Evolutionary conservation across 2,888 invertebrate genomes (phyloP), one percentile per base, ranked within the genome.

Genomic region (Parnassius orleans): DNA sequence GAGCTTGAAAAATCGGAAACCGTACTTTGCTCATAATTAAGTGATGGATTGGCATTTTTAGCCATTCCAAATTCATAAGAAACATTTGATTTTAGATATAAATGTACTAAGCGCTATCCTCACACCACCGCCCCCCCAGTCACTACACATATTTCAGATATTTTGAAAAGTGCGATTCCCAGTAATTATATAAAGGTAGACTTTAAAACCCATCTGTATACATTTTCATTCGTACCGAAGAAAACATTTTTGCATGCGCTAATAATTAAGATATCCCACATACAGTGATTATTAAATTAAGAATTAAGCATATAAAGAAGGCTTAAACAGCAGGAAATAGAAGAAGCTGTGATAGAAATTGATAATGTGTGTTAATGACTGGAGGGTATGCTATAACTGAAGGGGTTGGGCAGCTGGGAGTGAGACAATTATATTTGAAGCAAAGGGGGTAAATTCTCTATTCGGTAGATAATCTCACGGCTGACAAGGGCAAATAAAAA

Each of bases 51-150:
- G 53, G 47, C 61, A 60, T 52, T 59, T 42, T 56, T 56, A 46
- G 59, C 53, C 48, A 60, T 59, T 66, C 54, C 52, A 57, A 53
- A 65, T 58, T 61, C 57, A 58, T 58, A 24, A 24, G 7, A 33
- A 0, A 33, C 33, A 33, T 33, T 33, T 33, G 53, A 64, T 62
- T 63, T 58, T 65, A 47, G 65, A 64, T 60, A 57, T 57, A 53
- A 33, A 60, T 65, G 48, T 14, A 14, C 48, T 67, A 67, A 61
- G 65, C 63, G 65, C 68, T 66, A 65, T 70, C 87, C 86, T 86
- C 85, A 86, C 84, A 86, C 87, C 87, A 85, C 84, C 65, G 80
- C 87, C 86, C 33, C 33, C 78, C 86, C 89, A 86, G 87, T 85
- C 87, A 87, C 75, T 75, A 78, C 72, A 74, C 74, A 69, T 61